phyloP scores from a whole-genome alignment of 30 jellyfish, hydroid and myxozoan genomes.

The Chironex yamaguchii region DNA sequence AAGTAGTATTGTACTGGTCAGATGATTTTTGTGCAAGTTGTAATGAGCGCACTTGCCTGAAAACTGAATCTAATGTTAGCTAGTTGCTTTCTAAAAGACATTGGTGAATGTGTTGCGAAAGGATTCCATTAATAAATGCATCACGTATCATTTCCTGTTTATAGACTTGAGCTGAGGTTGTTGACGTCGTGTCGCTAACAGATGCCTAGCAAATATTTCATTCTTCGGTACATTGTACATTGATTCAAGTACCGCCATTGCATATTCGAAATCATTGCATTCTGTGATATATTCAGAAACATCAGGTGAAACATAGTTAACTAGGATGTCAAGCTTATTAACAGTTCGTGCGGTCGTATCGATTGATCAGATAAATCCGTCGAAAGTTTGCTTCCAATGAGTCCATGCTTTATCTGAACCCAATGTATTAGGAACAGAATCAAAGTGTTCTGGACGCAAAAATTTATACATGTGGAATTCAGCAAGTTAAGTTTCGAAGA shows the following conservation, averaged over 20 bases:
- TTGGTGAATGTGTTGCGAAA: background rate
- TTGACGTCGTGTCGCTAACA: conserved; percentile 24
- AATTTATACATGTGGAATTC: conserved; percentile 4
- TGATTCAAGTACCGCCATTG: conserved; percentile 13
- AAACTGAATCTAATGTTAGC: background rate
- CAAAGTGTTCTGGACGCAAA: background rate
- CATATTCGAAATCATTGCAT: conserved; percentile 44
- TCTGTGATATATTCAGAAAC: too few species aligned
- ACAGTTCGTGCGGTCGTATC: background rate
- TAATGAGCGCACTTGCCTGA: background rate
- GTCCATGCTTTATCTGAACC: background rate
- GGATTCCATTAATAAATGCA: background rate
- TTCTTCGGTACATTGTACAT: conserved; percentile 15
- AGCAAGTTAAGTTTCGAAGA: background rate
- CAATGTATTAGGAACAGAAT: background rate
- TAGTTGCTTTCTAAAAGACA: background rate
- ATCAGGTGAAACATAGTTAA: background rate
- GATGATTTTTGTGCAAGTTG: background rate
- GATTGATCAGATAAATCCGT: background rate
- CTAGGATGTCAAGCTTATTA: background rate
- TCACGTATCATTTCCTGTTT: background rate
- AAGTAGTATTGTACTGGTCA: background rate
- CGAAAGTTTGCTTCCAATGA: background rate
- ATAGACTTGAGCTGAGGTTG: background rate
- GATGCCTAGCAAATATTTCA: conserved; percentile 9